Evolutionary conservation across 2,888 invertebrate genomes (phyloP), one percentile per base, ranked within the genome.

Genomic region (Tenthredo scrophulariae): DNA sequence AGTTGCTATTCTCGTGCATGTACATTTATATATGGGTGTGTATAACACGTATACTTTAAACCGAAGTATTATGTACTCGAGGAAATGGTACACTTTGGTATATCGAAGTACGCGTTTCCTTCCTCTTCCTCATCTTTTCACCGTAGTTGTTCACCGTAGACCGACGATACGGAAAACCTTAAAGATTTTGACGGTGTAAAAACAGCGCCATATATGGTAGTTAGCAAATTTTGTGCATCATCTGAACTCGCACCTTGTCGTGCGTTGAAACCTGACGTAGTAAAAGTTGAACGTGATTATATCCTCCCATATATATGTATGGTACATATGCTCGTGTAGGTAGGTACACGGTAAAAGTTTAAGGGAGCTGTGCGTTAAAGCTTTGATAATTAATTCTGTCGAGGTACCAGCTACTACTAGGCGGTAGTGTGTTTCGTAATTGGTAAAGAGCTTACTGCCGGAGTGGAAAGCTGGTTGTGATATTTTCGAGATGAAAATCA

Each of bases 341-440:
- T 75, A 26, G 13, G 13, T 26, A 77, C 75, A 18, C 18, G 5
- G 46, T 33, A 54, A 54, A 77, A 77, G 77, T 77, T 77, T 77
- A n/a, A 29, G 26, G 18, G 22, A 54, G 33, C 29, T 26, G 29
- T 50, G 46, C 46, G 77, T 77, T 77, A 77, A 77, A 50, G 33
- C 77, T 77, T 54, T 50, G 18, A 50, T 77, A 54, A 77, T 77
- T 50, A 77, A 77, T 77, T 77, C 77, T 54, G 50, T 74, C 33
- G 33, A 10, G 67, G 74, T 13, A 74, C 18, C 37, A 22, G 22
- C 77, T 29, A 77, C 40, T 74, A 10, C 77, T 50, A 50, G 77
- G 54, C 33, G n/a, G 13, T 18, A 54, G 77, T 26, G 50, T 77
- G n/a, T n/a, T 13, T 15, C 77, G 54, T 77, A 50, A 77, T 77